These are phyloP conservation scores for Melanotus villosus DNA, from an alignment of 2,888 invertebrate genomes.

Conservation along the genomic window DNA sequence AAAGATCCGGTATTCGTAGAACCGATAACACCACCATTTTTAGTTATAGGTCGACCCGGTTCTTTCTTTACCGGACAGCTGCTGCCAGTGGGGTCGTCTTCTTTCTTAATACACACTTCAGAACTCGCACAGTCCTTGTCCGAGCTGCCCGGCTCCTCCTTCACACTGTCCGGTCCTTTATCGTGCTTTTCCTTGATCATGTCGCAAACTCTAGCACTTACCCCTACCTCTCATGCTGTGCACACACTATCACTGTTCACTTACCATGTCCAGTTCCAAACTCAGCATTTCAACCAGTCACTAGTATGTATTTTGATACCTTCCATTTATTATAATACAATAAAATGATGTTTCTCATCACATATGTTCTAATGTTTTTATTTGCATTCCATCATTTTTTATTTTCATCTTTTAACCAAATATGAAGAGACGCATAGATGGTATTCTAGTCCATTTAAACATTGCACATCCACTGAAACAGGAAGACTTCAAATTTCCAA, in stretches of 20 bases:
- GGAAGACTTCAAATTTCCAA: constrained; percentile 59
- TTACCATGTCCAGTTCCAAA: constrained; percentile 59
- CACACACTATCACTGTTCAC: constrained; percentile 61
- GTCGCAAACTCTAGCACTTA: constrained; percentile 62
- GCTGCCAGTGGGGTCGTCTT: constrained; percentile 63
- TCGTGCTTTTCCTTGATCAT: constrained; percentile 70
- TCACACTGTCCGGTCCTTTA: constrained; percentile 67
- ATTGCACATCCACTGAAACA: constrained; percentile 61
- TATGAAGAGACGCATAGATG: constrained; percentile 65
- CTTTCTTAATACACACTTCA: constrained; percentile 66
- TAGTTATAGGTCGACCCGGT: constrained; percentile 63
- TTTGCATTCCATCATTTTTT: constrained; percentile 69
- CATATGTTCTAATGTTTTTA: constrained; percentile 70
- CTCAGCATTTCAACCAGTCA: constrained; percentile 58
- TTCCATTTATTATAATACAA: constrained; percentile 61
- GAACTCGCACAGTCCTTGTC: constrained; percentile 65
- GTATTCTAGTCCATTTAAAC: constrained; percentile 59
- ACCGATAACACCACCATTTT: constrained; percentile 67
- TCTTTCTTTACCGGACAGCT: constrained; percentile 64
- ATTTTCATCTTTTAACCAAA: constrained; percentile 69
- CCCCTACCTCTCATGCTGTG: constrained; percentile 64
- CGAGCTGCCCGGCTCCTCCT: constrained; percentile 68
- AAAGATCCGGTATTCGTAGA: constrained; percentile 67
- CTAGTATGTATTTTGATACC: constrained; percentile 56
- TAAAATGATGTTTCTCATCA: constrained; percentile 67